phyloP scores from a whole-genome alignment of 2,888 invertebrate species.

The Pegoplata infirma region DNA sequence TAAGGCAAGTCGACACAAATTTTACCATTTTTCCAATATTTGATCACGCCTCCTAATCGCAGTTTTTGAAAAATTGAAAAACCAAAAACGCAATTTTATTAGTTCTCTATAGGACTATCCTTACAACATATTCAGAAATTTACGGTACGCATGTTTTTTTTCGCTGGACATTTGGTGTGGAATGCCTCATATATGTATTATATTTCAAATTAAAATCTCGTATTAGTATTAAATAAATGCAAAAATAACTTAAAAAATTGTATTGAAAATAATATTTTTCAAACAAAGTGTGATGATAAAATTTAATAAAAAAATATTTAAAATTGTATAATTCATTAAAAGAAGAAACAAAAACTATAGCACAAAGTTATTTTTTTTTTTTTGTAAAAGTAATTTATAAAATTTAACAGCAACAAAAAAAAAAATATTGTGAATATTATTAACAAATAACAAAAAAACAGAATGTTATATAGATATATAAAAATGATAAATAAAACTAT shows the following conservation, averaged over 20 bases:
- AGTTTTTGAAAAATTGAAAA: too few species aligned
- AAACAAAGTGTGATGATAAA: constrained; percentile 52
- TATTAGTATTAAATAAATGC: background rate
- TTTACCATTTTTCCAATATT: too few species aligned
- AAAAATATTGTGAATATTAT: constrained; percentile 32
- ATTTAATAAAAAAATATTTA: constrained; percentile 8
- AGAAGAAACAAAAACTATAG: background rate
- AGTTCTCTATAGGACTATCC: too few species aligned
- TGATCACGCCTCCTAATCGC: too few species aligned
- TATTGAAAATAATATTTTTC: background rate
- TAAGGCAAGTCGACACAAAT: too few species aligned
- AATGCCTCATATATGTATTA: background rate
- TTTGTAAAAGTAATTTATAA: background rate
- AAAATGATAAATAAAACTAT: constrained; percentile 41
- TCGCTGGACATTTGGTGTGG: too few species aligned
- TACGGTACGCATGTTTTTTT: too few species aligned
- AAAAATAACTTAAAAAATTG: background rate
- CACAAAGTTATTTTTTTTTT: background rate
- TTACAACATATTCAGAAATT: too few species aligned
- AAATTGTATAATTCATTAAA: background rate
- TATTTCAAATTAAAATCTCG: background rate
- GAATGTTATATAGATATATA: constrained; percentile 53
- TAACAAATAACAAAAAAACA: constrained; percentile 21
- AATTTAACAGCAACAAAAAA: background rate
- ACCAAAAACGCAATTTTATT: too few species aligned